Evolutionary conservation across 2,797 vertebrate species (phyloP).

Genomic region (Perodicticus potto): DNA sequence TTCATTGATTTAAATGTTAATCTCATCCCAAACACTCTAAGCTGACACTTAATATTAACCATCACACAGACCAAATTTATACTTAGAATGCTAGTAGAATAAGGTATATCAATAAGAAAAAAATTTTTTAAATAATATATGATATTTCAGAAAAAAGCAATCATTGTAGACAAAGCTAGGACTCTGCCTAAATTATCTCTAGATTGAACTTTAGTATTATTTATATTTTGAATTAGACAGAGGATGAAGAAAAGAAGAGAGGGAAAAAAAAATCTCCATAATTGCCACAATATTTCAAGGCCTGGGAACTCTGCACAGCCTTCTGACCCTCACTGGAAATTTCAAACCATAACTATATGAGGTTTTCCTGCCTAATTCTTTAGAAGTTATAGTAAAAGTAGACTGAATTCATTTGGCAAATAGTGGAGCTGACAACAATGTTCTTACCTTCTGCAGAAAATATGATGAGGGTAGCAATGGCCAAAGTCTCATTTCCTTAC

Average conservation of each 20-base stretch:
- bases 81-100: background rate
- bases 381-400: constrained; percentile 50
- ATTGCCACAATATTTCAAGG: background rate
- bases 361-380: background rate
- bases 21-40: background rate
- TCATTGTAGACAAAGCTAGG: background rate
- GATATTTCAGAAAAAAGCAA: background rate
- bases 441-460: constrained; percentile 39
- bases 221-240: background rate
- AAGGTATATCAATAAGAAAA: background rate
- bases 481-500: constrained; percentile 60
- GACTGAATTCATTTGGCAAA: constrained; percentile 60
- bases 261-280: background rate
- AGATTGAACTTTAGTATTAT: background rate
- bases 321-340: background rate
- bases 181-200: background rate
- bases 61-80: constrained; percentile 11
- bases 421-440: constrained; percentile 49
- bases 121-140: background rate
- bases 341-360: background rate
- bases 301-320: background rate
- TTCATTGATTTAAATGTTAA: background rate
- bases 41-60: constrained; percentile 11
- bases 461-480: background rate
- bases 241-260: background rate